Evolutionary conservation across 2,113 vertebrate species (phyloP).

Genomic region (Loxodonta africana): DNA sequence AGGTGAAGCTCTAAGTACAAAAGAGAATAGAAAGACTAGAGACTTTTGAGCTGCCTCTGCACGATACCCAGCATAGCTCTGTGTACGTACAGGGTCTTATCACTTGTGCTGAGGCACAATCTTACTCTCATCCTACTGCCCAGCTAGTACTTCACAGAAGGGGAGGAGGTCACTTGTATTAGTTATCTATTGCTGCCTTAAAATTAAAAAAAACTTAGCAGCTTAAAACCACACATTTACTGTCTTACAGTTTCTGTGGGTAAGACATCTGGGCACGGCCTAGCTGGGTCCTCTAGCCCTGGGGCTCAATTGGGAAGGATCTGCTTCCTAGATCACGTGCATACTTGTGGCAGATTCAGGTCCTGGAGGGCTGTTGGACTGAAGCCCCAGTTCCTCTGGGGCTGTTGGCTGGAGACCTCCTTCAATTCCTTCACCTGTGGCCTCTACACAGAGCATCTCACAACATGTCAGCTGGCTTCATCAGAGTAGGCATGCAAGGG

Average conservation of each 20-base stretch:
- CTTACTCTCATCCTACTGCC: neutral
- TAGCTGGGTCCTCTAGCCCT: neutral
- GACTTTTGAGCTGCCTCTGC: neutral
- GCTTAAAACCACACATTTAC: neutral
- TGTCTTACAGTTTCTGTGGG: neutral
- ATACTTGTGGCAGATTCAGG: neutral
- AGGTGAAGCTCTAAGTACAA: conserved; percentile 41
- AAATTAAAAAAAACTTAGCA: conserved; percentile 3
- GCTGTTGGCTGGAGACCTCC: neutral
- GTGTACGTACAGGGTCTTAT: neutral
- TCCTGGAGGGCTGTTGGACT: neutral
- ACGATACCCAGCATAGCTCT: neutral
- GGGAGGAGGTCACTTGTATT: neutral
- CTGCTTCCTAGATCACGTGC: neutral
- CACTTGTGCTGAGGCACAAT: neutral
- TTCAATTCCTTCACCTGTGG: neutral
- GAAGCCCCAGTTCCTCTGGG: neutral
- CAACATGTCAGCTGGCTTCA: neutral
- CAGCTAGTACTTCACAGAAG: neutral
- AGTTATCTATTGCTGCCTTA: neutral
- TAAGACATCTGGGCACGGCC: neutral
- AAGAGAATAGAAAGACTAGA: neutral
- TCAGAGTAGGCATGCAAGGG: neutral
- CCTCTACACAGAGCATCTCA: neutral
- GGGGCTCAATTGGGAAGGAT: neutral